phyloP scores from a whole-genome alignment of 2,113 vertebrate genomes.

The Pelodiscus sinensis region DNA sequence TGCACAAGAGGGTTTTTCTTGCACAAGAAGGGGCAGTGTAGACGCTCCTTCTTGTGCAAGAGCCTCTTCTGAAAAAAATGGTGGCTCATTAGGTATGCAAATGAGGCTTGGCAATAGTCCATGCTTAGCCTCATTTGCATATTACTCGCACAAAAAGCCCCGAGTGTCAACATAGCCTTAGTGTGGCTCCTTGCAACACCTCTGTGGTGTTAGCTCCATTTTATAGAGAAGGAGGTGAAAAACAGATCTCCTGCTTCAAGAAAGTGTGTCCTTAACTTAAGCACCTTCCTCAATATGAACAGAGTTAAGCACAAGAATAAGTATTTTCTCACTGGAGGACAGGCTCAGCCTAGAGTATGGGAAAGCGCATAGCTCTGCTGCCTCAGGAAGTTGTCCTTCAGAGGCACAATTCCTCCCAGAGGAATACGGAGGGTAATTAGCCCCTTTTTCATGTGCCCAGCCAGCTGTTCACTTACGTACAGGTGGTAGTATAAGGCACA shows the following conservation, averaged over 20 bases:
- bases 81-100: too few relatives aligned
- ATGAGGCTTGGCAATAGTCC: too few relatives aligned
- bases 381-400: background rate
- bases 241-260: constrained; percentile 32
- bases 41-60: too few relatives aligned
- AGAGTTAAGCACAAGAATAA: background rate
- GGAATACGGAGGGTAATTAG: background rate
- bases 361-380: background rate
- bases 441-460: background rate
- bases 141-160: too few relatives aligned
- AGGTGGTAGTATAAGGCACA: background rate
- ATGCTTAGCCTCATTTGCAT: too few relatives aligned
- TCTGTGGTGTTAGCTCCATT: constrained; percentile 26
- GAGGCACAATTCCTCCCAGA: background rate
- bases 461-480: background rate
- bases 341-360: accelerated
- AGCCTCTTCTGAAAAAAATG: too few relatives aligned
- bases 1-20: too few relatives aligned
- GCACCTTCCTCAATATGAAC: background rate
- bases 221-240: constrained; percentile 26
- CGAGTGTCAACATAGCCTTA: too few relatives aligned
- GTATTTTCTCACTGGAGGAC: background rate
- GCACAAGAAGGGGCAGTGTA: too few relatives aligned
- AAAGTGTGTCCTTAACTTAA: background rate
- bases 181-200: background rate